Conservation (phyloP, 2,113 vertebrate species). For the Mirza zaza region DNA sequence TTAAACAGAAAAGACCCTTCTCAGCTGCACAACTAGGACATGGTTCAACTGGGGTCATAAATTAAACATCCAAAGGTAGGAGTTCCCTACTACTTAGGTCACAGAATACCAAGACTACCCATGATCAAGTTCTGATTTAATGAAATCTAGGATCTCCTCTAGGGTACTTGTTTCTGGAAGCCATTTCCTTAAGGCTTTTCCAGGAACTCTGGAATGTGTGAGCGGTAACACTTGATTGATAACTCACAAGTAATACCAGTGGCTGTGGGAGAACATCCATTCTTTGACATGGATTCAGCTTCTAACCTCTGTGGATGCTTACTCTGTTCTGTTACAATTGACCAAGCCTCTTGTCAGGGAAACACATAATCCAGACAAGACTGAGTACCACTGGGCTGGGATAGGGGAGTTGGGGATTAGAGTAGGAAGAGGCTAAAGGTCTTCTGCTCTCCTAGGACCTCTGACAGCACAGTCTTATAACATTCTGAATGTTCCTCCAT, state of each 20-base stretch:
- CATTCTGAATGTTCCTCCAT: background rate
- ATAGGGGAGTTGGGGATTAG: too few relatives aligned
- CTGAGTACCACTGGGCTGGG: background rate
- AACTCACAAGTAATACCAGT: background rate
- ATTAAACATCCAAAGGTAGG: background rate
- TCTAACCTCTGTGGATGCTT: background rate
- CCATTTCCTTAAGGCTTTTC: constrained; percentile 30
- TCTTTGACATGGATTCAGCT: background rate
- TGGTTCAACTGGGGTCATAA: background rate
- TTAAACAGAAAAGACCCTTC: constrained; percentile 19
- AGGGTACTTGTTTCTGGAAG: constrained; percentile 26
- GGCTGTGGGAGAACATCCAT: background rate
- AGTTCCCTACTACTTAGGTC: background rate
- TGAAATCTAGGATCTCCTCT: background rate
- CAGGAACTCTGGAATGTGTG: constrained; percentile 2
- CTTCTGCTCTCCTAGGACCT: constrained; percentile 1
- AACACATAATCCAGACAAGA: background rate
- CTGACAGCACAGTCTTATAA: background rate
- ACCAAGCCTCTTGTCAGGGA: background rate
- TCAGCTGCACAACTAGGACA: background rate
- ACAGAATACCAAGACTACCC: background rate
- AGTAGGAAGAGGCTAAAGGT: background rate
- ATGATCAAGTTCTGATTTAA: background rate
- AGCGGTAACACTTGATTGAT: constrained; percentile 19
- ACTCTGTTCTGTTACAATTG: background rate